Conservation (phyloP, 2,113 vertebrate species). For the Lycocorax pyrrhopterus region DNA sequence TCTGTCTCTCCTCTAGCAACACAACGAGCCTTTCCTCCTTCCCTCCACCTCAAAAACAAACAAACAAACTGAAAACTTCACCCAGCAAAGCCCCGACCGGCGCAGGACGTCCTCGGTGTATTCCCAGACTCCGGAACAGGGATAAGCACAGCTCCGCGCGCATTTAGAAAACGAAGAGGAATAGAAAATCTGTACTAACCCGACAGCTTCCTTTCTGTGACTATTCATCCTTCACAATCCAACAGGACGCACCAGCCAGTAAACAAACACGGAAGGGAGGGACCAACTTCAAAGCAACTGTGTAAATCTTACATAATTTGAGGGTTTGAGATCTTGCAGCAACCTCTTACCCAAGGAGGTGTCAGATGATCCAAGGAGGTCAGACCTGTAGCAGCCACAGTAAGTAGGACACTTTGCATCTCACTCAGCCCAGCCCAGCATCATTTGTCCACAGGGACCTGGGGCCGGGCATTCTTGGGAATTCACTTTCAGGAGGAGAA, state of each 20-base stretch:
- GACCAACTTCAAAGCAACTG: slow-evolving; percentile 22
- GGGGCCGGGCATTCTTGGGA: neutral
- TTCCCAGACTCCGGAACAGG: neutral
- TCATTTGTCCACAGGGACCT: neutral
- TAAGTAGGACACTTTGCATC: slow-evolving; percentile 9
- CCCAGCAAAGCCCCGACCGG: fast-evolving
- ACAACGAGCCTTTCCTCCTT: neutral
- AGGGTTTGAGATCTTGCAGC: slow-evolving; percentile 43
- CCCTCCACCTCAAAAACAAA: neutral
- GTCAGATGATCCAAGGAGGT: slow-evolving; percentile 45
- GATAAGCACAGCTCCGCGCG: fast-evolving
- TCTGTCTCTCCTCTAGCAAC: neutral
- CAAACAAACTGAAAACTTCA: neutral
- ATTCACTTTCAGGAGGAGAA: neutral
- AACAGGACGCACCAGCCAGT: slow-evolving; percentile 5
- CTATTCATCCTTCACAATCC: slow-evolving; percentile 37
- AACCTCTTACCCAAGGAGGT: slow-evolving; percentile 42
- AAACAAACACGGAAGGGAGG: slow-evolving; percentile 34
- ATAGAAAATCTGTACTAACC: neutral
- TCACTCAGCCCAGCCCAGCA: neutral
- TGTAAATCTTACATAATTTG: slow-evolving; percentile 45
- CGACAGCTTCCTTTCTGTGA: neutral
- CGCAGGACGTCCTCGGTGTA: fast-evolving
- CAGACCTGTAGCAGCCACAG: slow-evolving; percentile 20
- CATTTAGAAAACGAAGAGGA: fast-evolving